These are phyloP conservation scores for Hypothenemus hampei DNA, from an alignment of 1,140 invertebrate species.

Conservation along the genomic window DNA sequence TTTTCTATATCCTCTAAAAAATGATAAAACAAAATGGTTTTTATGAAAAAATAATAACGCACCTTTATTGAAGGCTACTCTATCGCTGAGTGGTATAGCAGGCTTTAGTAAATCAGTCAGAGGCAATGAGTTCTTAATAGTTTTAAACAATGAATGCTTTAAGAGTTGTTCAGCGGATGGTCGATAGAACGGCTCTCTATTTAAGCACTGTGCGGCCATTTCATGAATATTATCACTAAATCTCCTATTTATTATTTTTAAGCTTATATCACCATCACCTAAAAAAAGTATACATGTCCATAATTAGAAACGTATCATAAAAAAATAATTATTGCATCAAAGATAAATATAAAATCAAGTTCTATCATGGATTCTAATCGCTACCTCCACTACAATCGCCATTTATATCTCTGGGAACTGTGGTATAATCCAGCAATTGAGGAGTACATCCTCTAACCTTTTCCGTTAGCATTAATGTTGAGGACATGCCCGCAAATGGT, in stretches of 20 bases:
- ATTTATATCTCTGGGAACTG: constrained; percentile 57
- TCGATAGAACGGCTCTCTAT: constrained; percentile 59
- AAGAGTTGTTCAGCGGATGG: constrained; percentile 62
- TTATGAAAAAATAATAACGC: constrained; percentile 17
- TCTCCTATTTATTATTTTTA: constrained; percentile 48
- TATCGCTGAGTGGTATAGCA: constrained; percentile 51
- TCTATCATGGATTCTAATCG: too few species aligned
- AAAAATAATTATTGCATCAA: background rate
- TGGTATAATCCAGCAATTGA: constrained; percentile 71
- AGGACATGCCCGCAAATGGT: constrained; percentile 76
- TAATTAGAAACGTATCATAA: background rate
- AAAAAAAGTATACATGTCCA: too few species aligned
- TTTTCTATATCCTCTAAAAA: constrained; percentile 44
- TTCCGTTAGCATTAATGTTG: constrained; percentile 84
- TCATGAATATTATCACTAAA: constrained; percentile 73
- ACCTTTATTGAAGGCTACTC: constrained; percentile 45
- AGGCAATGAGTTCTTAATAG: constrained; percentile 46
- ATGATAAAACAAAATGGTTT: background rate
- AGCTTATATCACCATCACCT: constrained; percentile 37
- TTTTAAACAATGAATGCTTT: constrained; percentile 72
- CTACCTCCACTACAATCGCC: constrained; percentile 47
- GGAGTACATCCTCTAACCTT: constrained; percentile 78
- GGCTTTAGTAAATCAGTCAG: constrained; percentile 51
- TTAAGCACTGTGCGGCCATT: constrained; percentile 65
- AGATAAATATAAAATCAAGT: constrained; percentile 12